Conservation (phyloP, 2,113 vertebrate species). For the Cyrtonyx montezumae region DNA sequence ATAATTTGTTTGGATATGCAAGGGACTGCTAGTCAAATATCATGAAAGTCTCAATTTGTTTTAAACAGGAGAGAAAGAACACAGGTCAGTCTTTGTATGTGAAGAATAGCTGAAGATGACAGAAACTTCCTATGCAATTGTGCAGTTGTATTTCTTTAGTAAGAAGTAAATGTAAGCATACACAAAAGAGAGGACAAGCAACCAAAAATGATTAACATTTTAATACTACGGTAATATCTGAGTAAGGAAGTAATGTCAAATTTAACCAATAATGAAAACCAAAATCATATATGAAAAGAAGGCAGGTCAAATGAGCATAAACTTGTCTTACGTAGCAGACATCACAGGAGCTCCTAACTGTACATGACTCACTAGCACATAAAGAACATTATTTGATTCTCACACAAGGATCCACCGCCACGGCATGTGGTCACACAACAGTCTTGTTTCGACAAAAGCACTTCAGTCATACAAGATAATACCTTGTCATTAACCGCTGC, state of each 20-base stretch:
- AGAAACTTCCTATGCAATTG: not conserved
- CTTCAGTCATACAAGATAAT: not conserved
- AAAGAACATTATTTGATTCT: not conserved
- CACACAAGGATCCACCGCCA: not conserved
- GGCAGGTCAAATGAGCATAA: not conserved
- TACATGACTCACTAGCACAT: not conserved
- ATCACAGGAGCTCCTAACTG: not conserved
- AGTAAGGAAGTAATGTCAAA: not conserved
- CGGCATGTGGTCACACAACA: not conserved
- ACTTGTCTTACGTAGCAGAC: not conserved
- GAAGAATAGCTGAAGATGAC: too few relatives aligned
- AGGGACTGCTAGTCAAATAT: not conserved
- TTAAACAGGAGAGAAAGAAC: not conserved
- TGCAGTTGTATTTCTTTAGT: not conserved
- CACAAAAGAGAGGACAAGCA: not conserved
- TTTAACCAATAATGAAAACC: not conserved
- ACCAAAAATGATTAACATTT: not conserved
- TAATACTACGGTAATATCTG: not conserved
- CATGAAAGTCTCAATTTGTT: not conserved
- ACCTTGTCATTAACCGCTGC: not conserved
- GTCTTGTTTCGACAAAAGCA: not conserved
- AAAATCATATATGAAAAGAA: not conserved
- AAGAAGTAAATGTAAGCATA: not conserved
- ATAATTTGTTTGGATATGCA: not conserved
- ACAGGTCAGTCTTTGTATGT: too few relatives aligned